phyloP scores from a whole-genome alignment of 1,140 invertebrate species.

The Anastrepha obliqua region DNA sequence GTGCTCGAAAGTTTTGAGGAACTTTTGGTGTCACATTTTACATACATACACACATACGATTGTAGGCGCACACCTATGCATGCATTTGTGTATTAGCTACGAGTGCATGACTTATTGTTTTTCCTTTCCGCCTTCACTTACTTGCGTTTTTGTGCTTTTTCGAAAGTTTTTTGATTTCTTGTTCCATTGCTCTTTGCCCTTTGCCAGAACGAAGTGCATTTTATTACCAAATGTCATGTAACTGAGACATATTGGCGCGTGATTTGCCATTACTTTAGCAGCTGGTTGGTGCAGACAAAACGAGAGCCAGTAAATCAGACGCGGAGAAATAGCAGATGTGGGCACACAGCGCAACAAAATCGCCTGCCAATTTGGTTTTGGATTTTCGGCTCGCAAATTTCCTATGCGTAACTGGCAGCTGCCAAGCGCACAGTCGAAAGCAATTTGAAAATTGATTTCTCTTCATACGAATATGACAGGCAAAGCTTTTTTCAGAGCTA shows the following conservation, averaged over 20 bases:
- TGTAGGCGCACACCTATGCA: neutral
- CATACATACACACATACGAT: neutral
- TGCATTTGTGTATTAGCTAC: neutral
- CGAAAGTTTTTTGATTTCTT: neutral
- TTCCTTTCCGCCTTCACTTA: neutral
- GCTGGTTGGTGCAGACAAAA: too few relatives aligned
- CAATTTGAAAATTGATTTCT: neutral
- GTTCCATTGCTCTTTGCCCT: neutral
- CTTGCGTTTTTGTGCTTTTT: neutral
- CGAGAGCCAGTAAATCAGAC: too few relatives aligned
- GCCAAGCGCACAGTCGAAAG: neutral
- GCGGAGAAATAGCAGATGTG: neutral
- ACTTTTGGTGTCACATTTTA: neutral
- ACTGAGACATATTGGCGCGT: neutral
- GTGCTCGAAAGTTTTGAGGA: neutral
- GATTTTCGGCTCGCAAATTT: neutral
- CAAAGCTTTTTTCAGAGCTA: too few relatives aligned
- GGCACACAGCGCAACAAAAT: neutral
- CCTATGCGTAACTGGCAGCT: slow-evolving; percentile 8
- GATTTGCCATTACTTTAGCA: neutral
- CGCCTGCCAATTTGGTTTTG: neutral
- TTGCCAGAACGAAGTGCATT: neutral
- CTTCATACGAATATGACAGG: neutral
- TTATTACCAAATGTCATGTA: slow-evolving; percentile 32
- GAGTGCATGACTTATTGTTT: neutral